Evolutionary conservation across 1,140 invertebrate genomes (phyloP), one percentile per base, ranked within the genome.

Genomic region (Lucilia cuprina): DNA sequence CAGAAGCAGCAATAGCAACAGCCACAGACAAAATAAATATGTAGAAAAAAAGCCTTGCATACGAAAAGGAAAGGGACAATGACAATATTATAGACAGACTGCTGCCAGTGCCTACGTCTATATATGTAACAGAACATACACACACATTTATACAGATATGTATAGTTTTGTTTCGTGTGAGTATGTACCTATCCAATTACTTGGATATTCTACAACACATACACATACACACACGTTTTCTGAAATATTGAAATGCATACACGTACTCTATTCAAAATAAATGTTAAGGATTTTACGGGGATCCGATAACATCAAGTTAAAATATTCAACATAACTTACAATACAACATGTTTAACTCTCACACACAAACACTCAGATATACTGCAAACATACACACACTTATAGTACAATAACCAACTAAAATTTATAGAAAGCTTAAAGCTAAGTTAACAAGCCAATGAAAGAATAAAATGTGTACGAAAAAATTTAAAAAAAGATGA

Each of bases 371-470:
- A 60, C 14, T 3, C 5, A 60, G 1, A 60, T n/a, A 60, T 60
- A 60, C n/a, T n/a, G n/a, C 55, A 60, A 17, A 60, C 55, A n/a
- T 7, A 60, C 55, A 60, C n/a, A n/a, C n/a, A 25, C 65, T 21
- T 5, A 70, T 21, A 25, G 12, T 7, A 2, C 14, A 60, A 60
- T 19, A 25, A 21, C 7, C 65, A 70, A 70, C 65, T 70, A 70
- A 19, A 70, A 70, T 70, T 70, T 70, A 70, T 70, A 70, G 55
- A 70, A 70, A 70, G 65, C 65, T 70, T 70, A 25, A 70, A 70
- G 65, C 65, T 21, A 70, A 70, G 65, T 70, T 70, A 70, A 70
- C 65, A 70, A 70, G 65, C 65, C 65, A 70, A 70, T 70, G 65
- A 70, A 70, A 70, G 65, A 70, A 21, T 25, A 25, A 70, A 60